Conservation (phyloP, 2,888 invertebrate genomes). For the Pyralis farinalis region DNA sequence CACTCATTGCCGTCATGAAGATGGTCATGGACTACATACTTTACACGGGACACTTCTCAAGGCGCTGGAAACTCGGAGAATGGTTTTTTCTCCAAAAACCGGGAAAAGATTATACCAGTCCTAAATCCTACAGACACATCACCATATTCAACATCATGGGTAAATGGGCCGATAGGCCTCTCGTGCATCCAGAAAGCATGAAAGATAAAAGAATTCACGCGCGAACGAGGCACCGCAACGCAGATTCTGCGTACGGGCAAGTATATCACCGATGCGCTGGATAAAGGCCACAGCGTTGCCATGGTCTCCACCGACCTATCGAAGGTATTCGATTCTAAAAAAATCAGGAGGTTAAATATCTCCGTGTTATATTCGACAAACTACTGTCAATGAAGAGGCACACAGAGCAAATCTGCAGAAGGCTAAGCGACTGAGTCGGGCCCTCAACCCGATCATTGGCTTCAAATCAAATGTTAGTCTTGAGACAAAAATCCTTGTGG, state of each 20-base stretch:
- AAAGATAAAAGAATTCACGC: too few relatives aligned
- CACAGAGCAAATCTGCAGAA: background rate
- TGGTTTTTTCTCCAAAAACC: background rate
- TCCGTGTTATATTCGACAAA: background rate
- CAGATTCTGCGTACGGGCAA: conserved; percentile 15
- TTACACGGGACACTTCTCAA: background rate
- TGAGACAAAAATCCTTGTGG: background rate
- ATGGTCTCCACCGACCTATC: background rate
- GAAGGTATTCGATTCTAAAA: background rate
- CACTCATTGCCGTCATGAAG: too few relatives aligned
- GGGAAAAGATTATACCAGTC: background rate
- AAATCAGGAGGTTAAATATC: background rate
- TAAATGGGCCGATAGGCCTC: conserved; percentile 10
- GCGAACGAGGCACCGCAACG: conserved; percentile 13
- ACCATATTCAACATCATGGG: conserved; percentile 15
- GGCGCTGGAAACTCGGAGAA: background rate
- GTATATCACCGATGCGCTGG: conserved; percentile 11
- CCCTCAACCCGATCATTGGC: too few relatives aligned
- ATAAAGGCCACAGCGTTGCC: background rate
- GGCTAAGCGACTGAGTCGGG: background rate
- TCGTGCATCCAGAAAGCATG: too few relatives aligned
- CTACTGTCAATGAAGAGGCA: background rate
- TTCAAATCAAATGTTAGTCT: too few relatives aligned
- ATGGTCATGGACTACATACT: too few relatives aligned
- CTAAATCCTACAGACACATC: background rate